Evolutionary conservation across 2,113 vertebrate species (phyloP).

Genomic region (Tretioscincus oriximinensis): DNA sequence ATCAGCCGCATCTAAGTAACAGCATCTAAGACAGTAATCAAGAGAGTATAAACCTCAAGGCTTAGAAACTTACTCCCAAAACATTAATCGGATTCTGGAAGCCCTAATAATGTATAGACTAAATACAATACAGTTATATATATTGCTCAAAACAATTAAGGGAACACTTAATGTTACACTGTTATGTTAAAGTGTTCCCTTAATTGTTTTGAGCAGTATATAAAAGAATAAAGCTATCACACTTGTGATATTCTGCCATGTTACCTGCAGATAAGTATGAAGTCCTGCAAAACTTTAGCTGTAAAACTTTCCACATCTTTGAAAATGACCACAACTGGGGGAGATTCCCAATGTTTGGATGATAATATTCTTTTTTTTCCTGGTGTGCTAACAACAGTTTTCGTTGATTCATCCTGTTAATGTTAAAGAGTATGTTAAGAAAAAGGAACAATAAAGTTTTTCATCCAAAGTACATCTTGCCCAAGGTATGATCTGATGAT

Average conservation of each 20-base stretch:
- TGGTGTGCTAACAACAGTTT: conserved; percentile 51
- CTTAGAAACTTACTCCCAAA: too few species aligned
- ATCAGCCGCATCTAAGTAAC: too few species aligned
- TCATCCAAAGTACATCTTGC: background rate
- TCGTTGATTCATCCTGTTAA: conserved; percentile 57
- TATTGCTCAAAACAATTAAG: too few species aligned
- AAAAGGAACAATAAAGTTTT: conserved; percentile 38
- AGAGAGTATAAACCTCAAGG: too few species aligned
- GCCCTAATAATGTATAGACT: too few species aligned
- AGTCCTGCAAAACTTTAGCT: conserved; percentile 89
- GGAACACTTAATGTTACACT: too few species aligned
- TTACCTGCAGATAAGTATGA: conserved; percentile 93
- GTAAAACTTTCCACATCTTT: conserved; percentile 94
- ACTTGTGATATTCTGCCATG: conserved; percentile 1
- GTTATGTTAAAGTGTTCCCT: too few species aligned
- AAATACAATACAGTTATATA: too few species aligned
- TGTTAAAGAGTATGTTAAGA: conserved; percentile 19
- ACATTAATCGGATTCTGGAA: too few species aligned
- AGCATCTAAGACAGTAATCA: too few species aligned
- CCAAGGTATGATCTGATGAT: background rate
- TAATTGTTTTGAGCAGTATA: too few species aligned
- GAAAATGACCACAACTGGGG: conserved; percentile 90
- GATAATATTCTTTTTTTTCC: conserved; percentile 59
- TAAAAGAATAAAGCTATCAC: background rate
- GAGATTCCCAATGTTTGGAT: conserved; percentile 67